Evolutionary conservation across 2,888 invertebrate genomes (phyloP).

Genomic region (Sepioteuthis lessoniana): DNA sequence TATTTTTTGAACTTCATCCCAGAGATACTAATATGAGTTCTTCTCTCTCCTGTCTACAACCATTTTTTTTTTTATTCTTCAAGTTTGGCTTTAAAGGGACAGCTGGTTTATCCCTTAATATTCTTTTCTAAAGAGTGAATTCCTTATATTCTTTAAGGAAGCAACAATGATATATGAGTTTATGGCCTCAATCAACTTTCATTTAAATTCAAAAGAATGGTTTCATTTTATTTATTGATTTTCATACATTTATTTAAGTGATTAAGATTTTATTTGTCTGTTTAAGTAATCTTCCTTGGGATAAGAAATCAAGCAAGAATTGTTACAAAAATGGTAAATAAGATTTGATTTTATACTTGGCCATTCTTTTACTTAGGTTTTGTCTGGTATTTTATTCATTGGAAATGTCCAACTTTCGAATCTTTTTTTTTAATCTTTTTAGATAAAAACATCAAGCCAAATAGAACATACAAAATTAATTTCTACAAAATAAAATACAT

Average conservation of each 20-base stretch:
- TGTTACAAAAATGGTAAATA: not conserved
- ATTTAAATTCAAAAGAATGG: not conserved
- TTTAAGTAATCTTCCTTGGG: not conserved
- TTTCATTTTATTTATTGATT: not conserved
- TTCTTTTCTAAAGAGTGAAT: too few species aligned
- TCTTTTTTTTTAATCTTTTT: not conserved
- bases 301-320: not conserved
- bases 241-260: not conserved
- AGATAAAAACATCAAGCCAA: not conserved
- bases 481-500: not conserved
- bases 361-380: not conserved
- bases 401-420: too few species aligned
- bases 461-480: not conserved
- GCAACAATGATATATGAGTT: not conserved
- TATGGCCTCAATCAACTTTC: not conserved
- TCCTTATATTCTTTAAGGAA: not conserved
- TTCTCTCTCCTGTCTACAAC: too few species aligned
- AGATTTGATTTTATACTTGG: not conserved
- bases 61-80: too few species aligned
- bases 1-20: too few species aligned
- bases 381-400: not conserved
- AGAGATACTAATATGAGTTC: too few species aligned
- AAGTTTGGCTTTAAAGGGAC: too few species aligned
- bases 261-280: not conserved
- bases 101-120: too few species aligned